These are phyloP conservation scores for Silurus glanis DNA, from an alignment of 2,113 vertebrate genomes.

Conservation along the genomic window DNA sequence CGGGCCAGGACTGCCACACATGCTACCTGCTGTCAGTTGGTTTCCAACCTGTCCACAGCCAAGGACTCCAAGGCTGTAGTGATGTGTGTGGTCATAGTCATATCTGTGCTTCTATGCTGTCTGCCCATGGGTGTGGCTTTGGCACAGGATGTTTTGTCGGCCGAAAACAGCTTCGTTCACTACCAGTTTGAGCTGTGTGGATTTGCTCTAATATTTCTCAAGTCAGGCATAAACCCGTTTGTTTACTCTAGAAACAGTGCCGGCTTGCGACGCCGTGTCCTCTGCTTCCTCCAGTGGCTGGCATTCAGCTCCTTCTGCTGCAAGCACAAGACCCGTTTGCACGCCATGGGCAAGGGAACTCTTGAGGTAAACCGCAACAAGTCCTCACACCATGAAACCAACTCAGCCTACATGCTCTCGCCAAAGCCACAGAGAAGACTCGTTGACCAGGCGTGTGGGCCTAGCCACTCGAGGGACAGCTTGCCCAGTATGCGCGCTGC, in stretches of 20 bases:
- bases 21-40: constrained; percentile 79
- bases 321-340: constrained; percentile 89
- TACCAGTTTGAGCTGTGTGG: constrained; percentile 94
- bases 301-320: constrained; percentile 86
- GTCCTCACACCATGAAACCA: constrained; percentile 95
- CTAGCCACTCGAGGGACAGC: constrained; percentile 86
- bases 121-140: constrained; percentile 88
- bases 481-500: constrained; percentile 78
- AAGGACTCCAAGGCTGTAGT: constrained; percentile 91
- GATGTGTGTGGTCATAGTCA: constrained; percentile 88
- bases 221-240: constrained; percentile 95
- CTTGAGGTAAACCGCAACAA: constrained; percentile 94
- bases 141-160: constrained; percentile 81
- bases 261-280: constrained; percentile 83
- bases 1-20: constrained; percentile 68
- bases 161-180: constrained; percentile 78
- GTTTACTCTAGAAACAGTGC: constrained; percentile 95
- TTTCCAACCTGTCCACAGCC: constrained; percentile 82
- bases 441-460: constrained; percentile 89
- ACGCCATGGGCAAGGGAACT: constrained; percentile 88
- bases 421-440: constrained; percentile 88
- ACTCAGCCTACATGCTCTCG: constrained; percentile 90
- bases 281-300: constrained; percentile 83
- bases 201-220: constrained; percentile 92
- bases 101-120: constrained; percentile 90